Percentiles rank a stretch among this genome's conserved stretches.
Conservation (phyloP, 1,140 invertebrate genomes). For the Drosophila mayri region DNA sequence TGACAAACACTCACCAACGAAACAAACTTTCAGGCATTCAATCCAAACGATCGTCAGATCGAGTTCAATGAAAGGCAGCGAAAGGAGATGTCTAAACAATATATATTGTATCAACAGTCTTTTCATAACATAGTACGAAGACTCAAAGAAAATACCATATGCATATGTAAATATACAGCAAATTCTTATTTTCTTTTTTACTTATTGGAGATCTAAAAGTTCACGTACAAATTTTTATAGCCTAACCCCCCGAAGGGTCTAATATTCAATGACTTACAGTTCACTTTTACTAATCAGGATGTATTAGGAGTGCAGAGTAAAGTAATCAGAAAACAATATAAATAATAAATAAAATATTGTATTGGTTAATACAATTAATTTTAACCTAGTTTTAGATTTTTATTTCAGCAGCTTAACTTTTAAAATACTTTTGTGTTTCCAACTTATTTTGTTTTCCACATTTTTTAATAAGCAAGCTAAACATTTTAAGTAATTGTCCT, state of each 20-base stretch:
- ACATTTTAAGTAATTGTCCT: background rate
- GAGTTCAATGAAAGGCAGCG: constrained; percentile 57
- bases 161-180: too few species aligned
- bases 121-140: background rate
- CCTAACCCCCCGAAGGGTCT: background rate
- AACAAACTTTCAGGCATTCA: constrained; percentile 7
- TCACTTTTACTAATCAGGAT: too few species aligned
- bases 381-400: too few species aligned
- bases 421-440: too few species aligned
- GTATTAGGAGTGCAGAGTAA: too few species aligned
- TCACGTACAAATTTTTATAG: background rate
- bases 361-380: too few species aligned
- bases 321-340: too few species aligned
- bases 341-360: background rate
- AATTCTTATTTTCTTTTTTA: too few species aligned
- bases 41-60: constrained; percentile 11
- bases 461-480: background rate
- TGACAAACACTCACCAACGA: constrained; percentile 35
- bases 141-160: too few species aligned
- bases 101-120: constrained; percentile 9
- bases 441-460: too few species aligned
- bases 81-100: constrained; percentile 1
- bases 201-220: too few species aligned
- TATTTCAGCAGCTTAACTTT: too few species aligned
- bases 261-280: background rate